Base-by-base conservation (phyloP, 2,797 vertebrate genomes). In the Spea hammondii region DNA sequence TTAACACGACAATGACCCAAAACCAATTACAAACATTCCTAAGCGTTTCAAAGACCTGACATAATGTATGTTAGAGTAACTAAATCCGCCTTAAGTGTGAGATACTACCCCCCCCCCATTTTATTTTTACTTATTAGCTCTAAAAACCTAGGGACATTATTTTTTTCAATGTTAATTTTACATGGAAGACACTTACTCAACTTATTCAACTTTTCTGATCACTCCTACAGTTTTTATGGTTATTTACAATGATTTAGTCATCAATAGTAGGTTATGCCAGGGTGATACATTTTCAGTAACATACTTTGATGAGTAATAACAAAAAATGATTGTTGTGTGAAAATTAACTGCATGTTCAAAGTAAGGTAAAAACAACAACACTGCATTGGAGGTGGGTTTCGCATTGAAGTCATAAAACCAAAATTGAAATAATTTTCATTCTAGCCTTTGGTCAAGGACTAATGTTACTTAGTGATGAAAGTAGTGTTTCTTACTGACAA, bases 221-320 rank as follows among this genome's bases (percentile, higher is more conserved):
- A 11, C 12, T 57, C 6, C 55, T 13, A 57, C 55, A 57, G 55
- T 57, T 12, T 57, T 57, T 57, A 57, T 57, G 32, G 32, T 57
- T 57, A 13, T 57, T 57, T 12, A 57, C 9, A 57, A 10, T 12
- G 55, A 13, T 57, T 57, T 57, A 57, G 55, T 57, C 55, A 57
- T 57, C 55, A 57, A 11, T 13, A 13, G 6, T 13, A 10, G 12
- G 44, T 59, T 72, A 45, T 57, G 44, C 12, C 46, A 50, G 46
- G 57, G 13, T 17, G 47, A 74, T 64, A 59, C 48, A 51, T 74
- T 64, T 64, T 47, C 59, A 74, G 10, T 74, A 59, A 74, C n/a
- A 64, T 8, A 44, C 9, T 65, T 51, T 74, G 72, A 74, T 74
- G 62, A 74, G 60, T 74, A 74, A 74, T 10, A 13, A 10, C 11